phyloP scores from a whole-genome alignment of 2,888 invertebrate genomes.

The Andrena praecox region DNA sequence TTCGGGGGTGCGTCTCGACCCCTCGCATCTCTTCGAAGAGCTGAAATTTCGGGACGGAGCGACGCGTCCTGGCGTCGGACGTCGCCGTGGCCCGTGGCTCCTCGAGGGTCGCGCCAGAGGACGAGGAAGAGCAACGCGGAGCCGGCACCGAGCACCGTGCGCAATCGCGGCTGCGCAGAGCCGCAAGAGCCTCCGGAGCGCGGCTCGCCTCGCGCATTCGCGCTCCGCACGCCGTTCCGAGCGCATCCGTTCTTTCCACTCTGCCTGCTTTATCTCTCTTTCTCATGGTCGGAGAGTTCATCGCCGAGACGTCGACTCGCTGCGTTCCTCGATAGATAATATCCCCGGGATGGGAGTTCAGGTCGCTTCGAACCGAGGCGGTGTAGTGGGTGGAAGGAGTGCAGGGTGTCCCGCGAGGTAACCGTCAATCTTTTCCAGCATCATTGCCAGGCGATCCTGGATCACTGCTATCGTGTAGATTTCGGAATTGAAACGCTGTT shows the following conservation, averaged over 20 bases:
- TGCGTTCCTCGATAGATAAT: not conserved
- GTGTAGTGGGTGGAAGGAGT: not conserved
- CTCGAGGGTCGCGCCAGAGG: slow-evolving; percentile 49
- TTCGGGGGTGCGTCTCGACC: not conserved
- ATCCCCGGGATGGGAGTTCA: not conserved
- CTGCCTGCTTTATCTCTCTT: not conserved
- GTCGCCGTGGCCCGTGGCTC: slow-evolving; percentile 45
- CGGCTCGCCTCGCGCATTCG: slow-evolving; percentile 66
- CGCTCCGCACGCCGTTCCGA: slow-evolving; percentile 69
- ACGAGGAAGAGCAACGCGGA: slow-evolving; percentile 48
- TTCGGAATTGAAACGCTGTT: too few relatives aligned
- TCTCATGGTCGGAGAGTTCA: too few relatives aligned
- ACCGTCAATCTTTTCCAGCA: not conserved
- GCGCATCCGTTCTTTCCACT: slow-evolving; percentile 35
- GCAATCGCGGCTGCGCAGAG: slow-evolving; percentile 65
- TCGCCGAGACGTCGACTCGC: not conserved
- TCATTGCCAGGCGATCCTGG: not conserved
- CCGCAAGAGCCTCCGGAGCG: slow-evolving; percentile 44
- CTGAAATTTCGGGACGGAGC: not conserved
- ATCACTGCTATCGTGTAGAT: too few relatives aligned
- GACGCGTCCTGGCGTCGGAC: slow-evolving; percentile 11
- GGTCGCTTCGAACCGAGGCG: not conserved
- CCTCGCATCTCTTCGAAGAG: not conserved
- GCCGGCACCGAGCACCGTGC: slow-evolving; percentile 51
- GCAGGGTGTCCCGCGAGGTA: slow-evolving; percentile 2